These are phyloP conservation scores for Erebia aethiops DNA, from an alignment of 2,888 invertebrate genomes.

Conservation along the genomic window DNA sequence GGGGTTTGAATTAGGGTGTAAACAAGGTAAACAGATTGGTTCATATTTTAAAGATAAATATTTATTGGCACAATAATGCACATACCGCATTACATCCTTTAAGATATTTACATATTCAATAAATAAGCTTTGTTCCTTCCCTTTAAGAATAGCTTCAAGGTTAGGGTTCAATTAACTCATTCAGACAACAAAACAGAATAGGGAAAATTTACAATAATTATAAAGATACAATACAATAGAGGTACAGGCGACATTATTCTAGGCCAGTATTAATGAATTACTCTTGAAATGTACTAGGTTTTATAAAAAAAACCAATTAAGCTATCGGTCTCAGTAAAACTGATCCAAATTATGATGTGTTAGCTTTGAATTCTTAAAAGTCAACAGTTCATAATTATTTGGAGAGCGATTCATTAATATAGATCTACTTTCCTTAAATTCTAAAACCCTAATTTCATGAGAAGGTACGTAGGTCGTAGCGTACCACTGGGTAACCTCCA, in stretches of 20 bases:
- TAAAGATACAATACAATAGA: neutral
- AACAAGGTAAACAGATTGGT: neutral
- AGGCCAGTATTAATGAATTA: neutral
- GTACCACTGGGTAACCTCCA: neutral
- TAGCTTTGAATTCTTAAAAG: neutral
- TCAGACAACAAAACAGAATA: neutral
- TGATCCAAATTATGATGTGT: too few relatives aligned
- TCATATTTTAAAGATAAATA: constrained; percentile 13
- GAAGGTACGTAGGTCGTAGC: neutral
- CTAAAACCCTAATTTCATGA: neutral
- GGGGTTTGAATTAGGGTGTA: neutral
- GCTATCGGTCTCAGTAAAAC: neutral
- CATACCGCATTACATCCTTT: too few relatives aligned
- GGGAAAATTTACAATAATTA: neutral
- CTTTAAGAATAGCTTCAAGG: neutral
- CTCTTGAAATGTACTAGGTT: neutral
- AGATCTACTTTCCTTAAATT: neutral
- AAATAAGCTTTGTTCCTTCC: neutral
- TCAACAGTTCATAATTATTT: neutral
- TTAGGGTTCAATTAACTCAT: too few relatives aligned
- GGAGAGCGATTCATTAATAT: neutral
- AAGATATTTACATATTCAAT: constrained; percentile 22
- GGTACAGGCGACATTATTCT: neutral
- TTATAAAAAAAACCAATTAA: too few relatives aligned
- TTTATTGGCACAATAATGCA: constrained; percentile 19